These are phyloP conservation scores for Bos taurus DNA, from an alignment of 2,113 vertebrate species.

Conservation along the genomic window DNA sequence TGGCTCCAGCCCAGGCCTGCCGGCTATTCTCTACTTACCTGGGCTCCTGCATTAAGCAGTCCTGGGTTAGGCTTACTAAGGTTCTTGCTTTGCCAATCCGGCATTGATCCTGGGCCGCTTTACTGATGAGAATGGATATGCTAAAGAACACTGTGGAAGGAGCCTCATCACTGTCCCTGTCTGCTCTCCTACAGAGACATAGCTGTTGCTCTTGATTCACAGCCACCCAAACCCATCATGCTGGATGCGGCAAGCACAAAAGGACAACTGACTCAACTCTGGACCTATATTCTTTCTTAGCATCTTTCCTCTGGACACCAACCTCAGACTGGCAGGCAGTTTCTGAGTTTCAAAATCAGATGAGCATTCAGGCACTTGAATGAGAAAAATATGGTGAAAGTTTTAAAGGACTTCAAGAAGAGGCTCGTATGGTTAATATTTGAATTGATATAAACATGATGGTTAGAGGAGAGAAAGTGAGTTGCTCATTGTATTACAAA, in stretches of 20 bases:
- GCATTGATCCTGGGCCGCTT: not conserved
- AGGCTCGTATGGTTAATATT: not conserved
- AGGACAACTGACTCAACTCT: not conserved
- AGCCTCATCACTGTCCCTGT: not conserved
- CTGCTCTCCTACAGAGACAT: not conserved
- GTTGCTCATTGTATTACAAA: not conserved
- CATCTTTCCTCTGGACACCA: not conserved
- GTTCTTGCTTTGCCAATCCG: not conserved
- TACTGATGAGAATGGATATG: not conserved
- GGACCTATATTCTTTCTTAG: not conserved
- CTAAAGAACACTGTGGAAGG: not conserved
- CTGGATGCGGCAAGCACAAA: not conserved
- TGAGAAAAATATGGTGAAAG: not conserved
- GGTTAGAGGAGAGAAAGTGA: not conserved
- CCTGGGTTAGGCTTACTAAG: not conserved
- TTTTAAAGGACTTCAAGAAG: not conserved
- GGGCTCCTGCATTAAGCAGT: not conserved
- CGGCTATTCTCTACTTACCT: fast-evolving
- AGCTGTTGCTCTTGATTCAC: not conserved
- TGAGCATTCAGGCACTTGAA: not conserved
- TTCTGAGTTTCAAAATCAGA: not conserved
- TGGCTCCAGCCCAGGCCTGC: not conserved
- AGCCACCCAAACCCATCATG: not conserved
- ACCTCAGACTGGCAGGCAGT: not conserved
- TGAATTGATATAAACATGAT: not conserved